phyloP scores from a whole-genome alignment of 2,797 vertebrate species.

The Pterois miles region DNA sequence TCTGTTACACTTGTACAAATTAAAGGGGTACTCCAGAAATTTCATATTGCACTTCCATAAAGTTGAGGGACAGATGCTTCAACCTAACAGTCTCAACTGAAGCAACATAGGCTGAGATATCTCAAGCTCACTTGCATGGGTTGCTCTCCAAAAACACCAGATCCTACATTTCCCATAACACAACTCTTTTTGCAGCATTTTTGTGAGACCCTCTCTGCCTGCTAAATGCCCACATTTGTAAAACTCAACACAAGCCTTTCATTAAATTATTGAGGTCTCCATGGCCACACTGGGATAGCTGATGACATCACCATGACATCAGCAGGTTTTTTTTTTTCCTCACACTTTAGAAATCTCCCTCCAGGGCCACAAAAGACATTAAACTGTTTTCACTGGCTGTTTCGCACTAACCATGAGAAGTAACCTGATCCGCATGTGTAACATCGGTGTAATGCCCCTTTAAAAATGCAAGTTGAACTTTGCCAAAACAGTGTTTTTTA shows the following conservation, averaged over 20 bases:
- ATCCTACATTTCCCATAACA: background rate
- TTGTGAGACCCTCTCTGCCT: background rate
- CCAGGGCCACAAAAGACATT: background rate
- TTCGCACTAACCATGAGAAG: background rate
- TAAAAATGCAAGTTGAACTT: background rate
- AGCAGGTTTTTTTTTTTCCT: background rate
- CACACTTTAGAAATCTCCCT: background rate
- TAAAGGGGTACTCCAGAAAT: constrained; percentile 1
- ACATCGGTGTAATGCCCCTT: background rate
- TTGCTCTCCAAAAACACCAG: background rate
- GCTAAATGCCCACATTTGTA: background rate
- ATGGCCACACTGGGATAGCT: background rate
- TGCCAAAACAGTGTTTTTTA: background rate
- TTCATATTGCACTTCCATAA: background rate
- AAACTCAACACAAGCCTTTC: background rate
- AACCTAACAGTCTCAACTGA: background rate
- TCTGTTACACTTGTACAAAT: constrained; percentile 2
- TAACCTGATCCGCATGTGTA: background rate
- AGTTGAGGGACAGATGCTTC: background rate
- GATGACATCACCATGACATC: constrained; percentile 10
- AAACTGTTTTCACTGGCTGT: too few species aligned
- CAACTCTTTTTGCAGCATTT: background rate
- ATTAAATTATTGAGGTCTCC: background rate
- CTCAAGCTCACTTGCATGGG: background rate
- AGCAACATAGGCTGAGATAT: background rate